Evolutionary conservation across 2,888 invertebrate genomes (phyloP), one percentile per base, ranked within the genome.

Genomic region (Tineola bisselliella): DNA sequence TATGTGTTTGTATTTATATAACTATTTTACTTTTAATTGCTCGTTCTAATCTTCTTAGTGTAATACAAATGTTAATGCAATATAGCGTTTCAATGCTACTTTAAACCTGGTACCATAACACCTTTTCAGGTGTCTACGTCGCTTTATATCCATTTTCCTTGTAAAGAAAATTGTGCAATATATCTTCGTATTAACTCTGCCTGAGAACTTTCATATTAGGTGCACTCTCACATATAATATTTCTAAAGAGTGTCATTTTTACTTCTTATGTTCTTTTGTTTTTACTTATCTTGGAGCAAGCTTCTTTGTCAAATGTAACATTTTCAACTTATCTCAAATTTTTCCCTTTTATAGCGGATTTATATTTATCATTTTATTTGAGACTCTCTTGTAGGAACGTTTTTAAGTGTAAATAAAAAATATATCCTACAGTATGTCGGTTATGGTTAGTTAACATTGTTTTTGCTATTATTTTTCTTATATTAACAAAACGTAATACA

Each of bases 111-210:
- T 48, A 54, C 2, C 11, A n/a, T 54, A 54, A 54, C 54, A 54
- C 54, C 54, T 54, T 48, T 54, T 25, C 18, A 25, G 54, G 19
- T 19, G 54, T 54, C 68, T 70, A 69, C 74, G 70, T 70, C 74
- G 72, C 70, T 72, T 74, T 76, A 81, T 79, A 82, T 81, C 76
- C 78, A 73, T 75, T 78, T 73, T 68, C 74, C 78, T 75, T 77
- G 78, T 76, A 77, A 81, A 81, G 81, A 82, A 83, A 81, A 83
- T 82, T 82, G 81, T 81, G 75, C 75, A 77, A 77, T 79, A 80
- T 78, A 79, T 83, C 82, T 81, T 72, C 69, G 74, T 70, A 77
- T 81, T 81, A 81, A 76, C 81, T 75, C 75, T 76, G 70, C 68
- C 69, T 71, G 71, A 74, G 74, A 72, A 75, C 68, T 73, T 71